Evolutionary conservation across 2,113 vertebrate species (phyloP).

Genomic region (Acanthochromis polyacanthus): DNA sequence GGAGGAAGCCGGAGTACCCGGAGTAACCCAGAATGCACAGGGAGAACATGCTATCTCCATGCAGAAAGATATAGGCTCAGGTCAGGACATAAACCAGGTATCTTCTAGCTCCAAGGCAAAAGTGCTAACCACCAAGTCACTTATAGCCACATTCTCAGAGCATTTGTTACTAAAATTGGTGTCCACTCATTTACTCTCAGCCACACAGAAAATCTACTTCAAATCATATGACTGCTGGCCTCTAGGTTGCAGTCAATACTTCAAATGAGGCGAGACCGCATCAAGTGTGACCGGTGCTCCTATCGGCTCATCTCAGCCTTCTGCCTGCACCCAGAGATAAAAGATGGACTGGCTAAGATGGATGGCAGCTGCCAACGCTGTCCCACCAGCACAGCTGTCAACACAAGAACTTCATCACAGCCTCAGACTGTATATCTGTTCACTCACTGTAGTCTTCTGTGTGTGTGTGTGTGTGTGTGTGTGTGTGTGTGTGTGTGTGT

Average conservation of each 20-base stretch:
- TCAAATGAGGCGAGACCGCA: slow-evolving; percentile 7
- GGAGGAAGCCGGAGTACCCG: no score
- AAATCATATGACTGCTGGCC: neutral
- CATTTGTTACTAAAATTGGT: neutral
- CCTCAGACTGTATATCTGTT: neutral
- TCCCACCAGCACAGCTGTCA: slow-evolving; percentile 58
- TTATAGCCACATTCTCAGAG: no score
- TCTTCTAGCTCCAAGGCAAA: no score
- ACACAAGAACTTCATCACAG: slow-evolving; percentile 59
- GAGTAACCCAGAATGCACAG: no score
- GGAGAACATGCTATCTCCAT: no score
- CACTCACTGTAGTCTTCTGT: neutral
- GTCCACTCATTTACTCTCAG: neutral
- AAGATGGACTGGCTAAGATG: slow-evolving; percentile 53
- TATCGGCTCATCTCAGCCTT: slow-evolving; percentile 33
- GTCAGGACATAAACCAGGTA: no score
- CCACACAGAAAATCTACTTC: neutral
- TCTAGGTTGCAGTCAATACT: slow-evolving; percentile 2
- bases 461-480: slow-evolving; percentile 1
- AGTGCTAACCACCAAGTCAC: no score
- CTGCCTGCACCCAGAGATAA: slow-evolving; percentile 44
- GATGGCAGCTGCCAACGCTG: slow-evolving; percentile 34
- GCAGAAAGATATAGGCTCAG: no score
- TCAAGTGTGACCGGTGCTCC: slow-evolving; percentile 28
- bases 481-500: neutral